These are phyloP conservation scores for Patagioenas fasciata DNA, from an alignment of 2,113 vertebrate genomes.

Conservation along the genomic window DNA sequence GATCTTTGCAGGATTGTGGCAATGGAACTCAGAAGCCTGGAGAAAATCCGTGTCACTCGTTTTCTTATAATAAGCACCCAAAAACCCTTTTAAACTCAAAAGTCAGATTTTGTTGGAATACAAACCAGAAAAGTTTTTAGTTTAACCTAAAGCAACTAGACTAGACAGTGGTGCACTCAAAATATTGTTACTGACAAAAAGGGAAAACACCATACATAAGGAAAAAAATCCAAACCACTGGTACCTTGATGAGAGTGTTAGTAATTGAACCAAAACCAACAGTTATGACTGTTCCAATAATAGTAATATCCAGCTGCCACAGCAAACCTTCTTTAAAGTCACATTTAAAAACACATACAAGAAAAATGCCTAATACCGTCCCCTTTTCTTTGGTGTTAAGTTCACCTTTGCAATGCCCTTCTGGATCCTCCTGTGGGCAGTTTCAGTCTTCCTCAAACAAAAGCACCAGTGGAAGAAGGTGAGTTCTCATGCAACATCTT, in stretches of 20 bases:
- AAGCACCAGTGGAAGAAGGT: not conserved
- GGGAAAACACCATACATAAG: not conserved
- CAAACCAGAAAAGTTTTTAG: not conserved
- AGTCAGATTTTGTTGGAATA: not conserved
- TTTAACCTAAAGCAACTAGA: not conserved
- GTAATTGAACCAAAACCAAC: not conserved
- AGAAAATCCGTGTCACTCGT: not conserved
- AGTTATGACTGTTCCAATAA: not conserved
- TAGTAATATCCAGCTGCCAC: not conserved
- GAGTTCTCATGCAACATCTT: not conserved
- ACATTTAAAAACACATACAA: not conserved
- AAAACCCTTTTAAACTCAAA: not conserved
- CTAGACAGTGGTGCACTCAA: not conserved
- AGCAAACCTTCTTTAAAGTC: not conserved
- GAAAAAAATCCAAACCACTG: rapidly evolving
- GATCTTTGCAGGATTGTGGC: not conserved
- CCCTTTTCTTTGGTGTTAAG: not conserved
- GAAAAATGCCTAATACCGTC: not conserved
- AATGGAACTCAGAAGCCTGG: not conserved
- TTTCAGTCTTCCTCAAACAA: not conserved
- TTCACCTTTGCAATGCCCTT: not conserved
- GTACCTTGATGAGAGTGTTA: not conserved
- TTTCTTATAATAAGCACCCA: not conserved
- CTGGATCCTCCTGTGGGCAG: rapidly evolving
- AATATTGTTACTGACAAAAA: not conserved